Base-by-base conservation (phyloP, 2,888 invertebrate genomes). In the Eugnorisma glareosa region DNA sequence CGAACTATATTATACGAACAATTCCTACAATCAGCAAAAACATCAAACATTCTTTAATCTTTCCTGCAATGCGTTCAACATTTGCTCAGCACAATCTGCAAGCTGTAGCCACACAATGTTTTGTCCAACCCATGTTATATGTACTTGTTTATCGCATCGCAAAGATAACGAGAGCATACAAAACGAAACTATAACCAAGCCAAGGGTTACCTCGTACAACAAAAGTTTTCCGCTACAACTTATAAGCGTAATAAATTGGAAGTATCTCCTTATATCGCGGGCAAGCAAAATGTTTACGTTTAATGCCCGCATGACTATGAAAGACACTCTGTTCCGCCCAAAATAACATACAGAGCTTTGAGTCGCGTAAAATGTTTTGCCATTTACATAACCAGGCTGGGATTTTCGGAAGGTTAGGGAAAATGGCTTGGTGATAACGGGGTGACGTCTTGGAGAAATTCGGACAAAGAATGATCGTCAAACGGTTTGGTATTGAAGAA, bases 221-320 rank as follows among this genome's bases (percentile, higher is more conserved):
- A 75, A 81, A 89, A 87, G 75, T 89, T 88, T 66, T 73, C 69
- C 67, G 51, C 61, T 51, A 75, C 76, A 87, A 87, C 77, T 85
- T 83, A 81, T 78, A 89, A 82, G 67, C 67, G 68, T 75, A 84
- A 86, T 86, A 87, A 82, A 85, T 86, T 80, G 75, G 72, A 77
- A 80, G 73, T 81, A 85, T 83, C 66, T 73, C 64, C 72, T 71
- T 80, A 77, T 54, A 83, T 76, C 67, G 78, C 67, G 48, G 75
- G 28, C 79, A 73, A 82, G 67, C 78, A 77, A 73, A 87, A 81
- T 81, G 81, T 83, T 79, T 73, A 54, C 71, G 81, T 84, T 79
- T 78, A 81, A 82, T 72, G 66, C 88, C 89, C 88, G 84, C 82
- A 89, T 89, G 74, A 82, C 79, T 82, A 83, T 81, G 77, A 85